Conservation (phyloP, 2,113 vertebrate genomes). For the Leptosomus discolor region DNA sequence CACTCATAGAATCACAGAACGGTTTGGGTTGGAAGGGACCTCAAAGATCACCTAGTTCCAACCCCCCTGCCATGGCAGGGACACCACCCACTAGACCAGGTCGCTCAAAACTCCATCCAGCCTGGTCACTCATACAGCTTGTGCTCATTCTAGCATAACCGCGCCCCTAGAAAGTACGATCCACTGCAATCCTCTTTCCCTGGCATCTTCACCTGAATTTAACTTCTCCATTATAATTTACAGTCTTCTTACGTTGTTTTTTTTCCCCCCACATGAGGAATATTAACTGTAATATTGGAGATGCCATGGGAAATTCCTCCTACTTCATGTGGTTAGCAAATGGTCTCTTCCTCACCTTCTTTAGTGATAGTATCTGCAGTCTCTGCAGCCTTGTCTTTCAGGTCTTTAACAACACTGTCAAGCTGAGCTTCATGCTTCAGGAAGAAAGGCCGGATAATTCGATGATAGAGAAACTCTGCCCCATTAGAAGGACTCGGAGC, state of each 20-base stretch:
- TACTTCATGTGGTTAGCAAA: background rate
- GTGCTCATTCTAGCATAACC: background rate
- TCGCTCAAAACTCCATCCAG: too few species aligned
- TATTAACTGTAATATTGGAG: background rate
- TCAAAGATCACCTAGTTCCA: too few species aligned
- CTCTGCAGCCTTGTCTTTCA: constrained; percentile 90
- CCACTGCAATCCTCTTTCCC: background rate
- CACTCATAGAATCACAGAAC: too few species aligned
- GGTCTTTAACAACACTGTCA: constrained; percentile 83
- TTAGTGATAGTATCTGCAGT: constrained; percentile 88
- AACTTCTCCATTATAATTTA: background rate
- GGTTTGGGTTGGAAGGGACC: too few species aligned
- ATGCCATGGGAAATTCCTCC: background rate
- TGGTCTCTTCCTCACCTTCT: constrained; percentile 77
- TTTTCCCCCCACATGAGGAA: background rate
- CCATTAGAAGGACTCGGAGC: constrained; percentile 89
- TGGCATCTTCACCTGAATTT: background rate
- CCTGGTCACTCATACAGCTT: background rate
- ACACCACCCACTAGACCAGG: too few species aligned
- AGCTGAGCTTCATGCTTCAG: constrained; percentile 86
- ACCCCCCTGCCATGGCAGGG: too few species aligned
- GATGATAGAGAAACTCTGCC: constrained; percentile 84
- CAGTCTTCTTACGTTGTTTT: background rate
- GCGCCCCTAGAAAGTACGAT: background rate
- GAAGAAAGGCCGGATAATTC: constrained; percentile 90